Evolutionary conservation across 2,113 vertebrate species (phyloP).

Genomic region (Cyanoderma ruficeps): DNA sequence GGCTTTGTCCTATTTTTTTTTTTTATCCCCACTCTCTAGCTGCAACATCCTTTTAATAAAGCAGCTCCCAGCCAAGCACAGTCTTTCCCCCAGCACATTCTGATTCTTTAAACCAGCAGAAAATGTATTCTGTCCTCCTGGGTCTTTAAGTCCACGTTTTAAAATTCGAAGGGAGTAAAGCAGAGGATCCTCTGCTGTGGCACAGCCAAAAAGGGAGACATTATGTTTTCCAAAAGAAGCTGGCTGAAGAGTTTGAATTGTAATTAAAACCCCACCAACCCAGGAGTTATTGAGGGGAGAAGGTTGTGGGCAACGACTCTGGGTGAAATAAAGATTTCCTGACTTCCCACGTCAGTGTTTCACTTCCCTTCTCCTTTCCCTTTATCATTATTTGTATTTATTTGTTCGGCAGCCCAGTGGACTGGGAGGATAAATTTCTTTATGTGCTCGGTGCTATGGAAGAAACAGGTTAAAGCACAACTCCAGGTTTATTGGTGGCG

Average conservation of each 20-base stretch:
- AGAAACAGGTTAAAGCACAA: background rate
- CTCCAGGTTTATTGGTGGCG: background rate
- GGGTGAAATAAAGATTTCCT: background rate
- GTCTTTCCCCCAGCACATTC: slow-evolving; percentile 29
- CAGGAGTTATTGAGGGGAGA: background rate
- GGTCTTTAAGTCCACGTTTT: slow-evolving; percentile 11
- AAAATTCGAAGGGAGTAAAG: slow-evolving; percentile 12
- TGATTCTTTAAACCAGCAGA: slow-evolving; percentile 65
- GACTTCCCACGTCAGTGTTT: background rate
- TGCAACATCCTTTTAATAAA: slow-evolving; percentile 58
- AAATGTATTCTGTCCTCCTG: slow-evolving; percentile 60
- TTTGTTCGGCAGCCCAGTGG: slow-evolving; percentile 20
- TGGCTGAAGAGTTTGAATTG: background rate
- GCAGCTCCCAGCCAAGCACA: slow-evolving; percentile 34
- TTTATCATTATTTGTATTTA: slow-evolving; percentile 44
- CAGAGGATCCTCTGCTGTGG: background rate
- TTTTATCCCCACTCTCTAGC: background rate
- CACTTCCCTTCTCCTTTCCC: background rate
- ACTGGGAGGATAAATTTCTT: slow-evolving; percentile 19
- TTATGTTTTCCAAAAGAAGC: background rate
- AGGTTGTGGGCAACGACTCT: background rate
- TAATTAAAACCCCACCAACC: background rate
- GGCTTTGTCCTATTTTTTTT: slow-evolving; percentile 51
- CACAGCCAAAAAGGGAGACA: background rate
- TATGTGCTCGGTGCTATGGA: background rate